Base-by-base conservation (phyloP, 1,140 invertebrate genomes). In the Drosophila aff. region DNA sequence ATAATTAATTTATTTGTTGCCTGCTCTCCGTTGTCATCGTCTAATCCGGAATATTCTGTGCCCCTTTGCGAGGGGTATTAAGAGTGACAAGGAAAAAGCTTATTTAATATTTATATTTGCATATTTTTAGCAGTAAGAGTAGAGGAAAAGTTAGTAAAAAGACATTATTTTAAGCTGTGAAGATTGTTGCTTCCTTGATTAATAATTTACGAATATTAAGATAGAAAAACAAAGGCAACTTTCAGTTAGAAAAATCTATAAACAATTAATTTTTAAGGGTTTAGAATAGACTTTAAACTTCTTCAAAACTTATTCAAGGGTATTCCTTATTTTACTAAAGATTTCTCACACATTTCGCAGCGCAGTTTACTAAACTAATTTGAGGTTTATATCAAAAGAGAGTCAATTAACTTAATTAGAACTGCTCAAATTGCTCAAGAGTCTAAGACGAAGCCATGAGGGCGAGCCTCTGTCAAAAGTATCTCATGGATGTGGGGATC, bases 1-100 rank as follows among this genome's bases (percentile, higher is more conserved):
- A 89, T 89, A 89, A 89, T 89, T 89, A 89, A 89, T 89, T 89
- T 90, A 89, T 89, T 81, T 79, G 85, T 46, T 38, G 65, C 47
- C 49, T 59, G 76, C 59, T 18, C 49, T 11, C 5, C 2, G 28
- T 72, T 86, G 79, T 86, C 71, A 44, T 46, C 68, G 53, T 49
- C 67, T 87, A 78, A 82, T 75, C 73, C 52, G 9, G n/a, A 81
- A 80, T 69, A 69, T 81, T 69, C 66, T 78, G 8, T 57, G 40
- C 23, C 13, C 16, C 33, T 46, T 2, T n/a, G 5, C 11, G 0
- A 3, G 28, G 26, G 13, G 18, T 26, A 10, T 23, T 57, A 16
- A 0, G 10, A 21, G 6, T 61, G 6, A 23, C 8, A 38, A n/a
- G 6, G 33, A 4, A 16, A 21, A 38, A 55, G 33, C 13, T 16